Percentiles rank a stretch among this genome's conserved stretches.
Conservation (phyloP, 2,888 invertebrate species). For the Carterocephalus palaemon region DNA sequence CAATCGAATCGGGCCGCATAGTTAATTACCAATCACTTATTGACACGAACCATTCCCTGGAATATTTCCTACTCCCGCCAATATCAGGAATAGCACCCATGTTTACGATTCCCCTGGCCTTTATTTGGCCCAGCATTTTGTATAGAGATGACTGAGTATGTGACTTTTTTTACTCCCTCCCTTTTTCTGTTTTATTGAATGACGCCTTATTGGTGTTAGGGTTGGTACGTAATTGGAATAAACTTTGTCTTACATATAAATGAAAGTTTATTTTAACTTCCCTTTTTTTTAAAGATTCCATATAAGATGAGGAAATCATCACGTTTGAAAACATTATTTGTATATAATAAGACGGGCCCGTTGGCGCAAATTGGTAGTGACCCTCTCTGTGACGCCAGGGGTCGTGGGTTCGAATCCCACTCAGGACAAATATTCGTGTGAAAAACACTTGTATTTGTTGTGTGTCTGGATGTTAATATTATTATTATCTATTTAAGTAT, state of each 20-base stretch:
- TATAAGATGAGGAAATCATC: conserved; percentile 8
- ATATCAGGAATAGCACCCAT: not conserved
- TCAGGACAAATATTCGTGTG: too few relatives aligned
- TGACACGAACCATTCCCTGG: conserved; percentile 1
- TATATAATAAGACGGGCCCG: too few relatives aligned
- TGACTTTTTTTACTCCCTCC: conserved; percentile 44
- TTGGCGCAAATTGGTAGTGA: too few relatives aligned
- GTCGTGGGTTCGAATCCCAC: too few relatives aligned
- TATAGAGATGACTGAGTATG: conserved; percentile 41
- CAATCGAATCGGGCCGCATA: too few relatives aligned
- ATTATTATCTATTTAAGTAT: too few relatives aligned
- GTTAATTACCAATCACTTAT: conserved; percentile 8
- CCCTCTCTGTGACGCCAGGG: too few relatives aligned
- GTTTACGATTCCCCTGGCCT: conserved; percentile 3
- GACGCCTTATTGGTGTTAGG: conserved; percentile 38
- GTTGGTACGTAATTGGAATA: conserved; percentile 31
- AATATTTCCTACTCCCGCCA: not conserved
- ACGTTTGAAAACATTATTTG: too few relatives aligned
- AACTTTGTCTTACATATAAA: not conserved
- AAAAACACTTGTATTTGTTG: too few relatives aligned
- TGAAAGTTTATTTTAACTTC: not conserved
- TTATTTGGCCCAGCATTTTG: conserved; percentile 33
- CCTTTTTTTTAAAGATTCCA: not conserved
- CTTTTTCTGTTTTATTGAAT: conserved; percentile 41
- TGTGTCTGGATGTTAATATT: too few relatives aligned